Evolutionary conservation across 2,888 invertebrate genomes (phyloP).

Genomic region (Cremastinae sp.): DNA sequence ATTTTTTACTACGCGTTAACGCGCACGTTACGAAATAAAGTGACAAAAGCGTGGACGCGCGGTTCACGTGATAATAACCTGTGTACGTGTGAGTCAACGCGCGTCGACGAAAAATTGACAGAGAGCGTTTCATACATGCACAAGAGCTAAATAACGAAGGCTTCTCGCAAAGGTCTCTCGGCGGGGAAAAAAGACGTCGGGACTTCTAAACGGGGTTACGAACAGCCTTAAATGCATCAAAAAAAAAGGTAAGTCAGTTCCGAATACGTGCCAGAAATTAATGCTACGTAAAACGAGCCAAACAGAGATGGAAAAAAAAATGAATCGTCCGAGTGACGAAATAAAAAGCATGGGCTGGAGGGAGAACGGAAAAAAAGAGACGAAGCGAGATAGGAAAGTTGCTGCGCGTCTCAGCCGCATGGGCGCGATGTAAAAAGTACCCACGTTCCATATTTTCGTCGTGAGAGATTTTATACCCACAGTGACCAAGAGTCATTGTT

Average conservation of each 20-base stretch:
- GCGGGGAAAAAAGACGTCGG: too few species aligned
- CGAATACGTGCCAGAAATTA: neutral
- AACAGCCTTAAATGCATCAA: too few species aligned
- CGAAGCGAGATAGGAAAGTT: conserved; percentile 13
- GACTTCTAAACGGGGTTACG: too few species aligned
- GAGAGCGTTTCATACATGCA: too few species aligned
- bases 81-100: conserved; percentile 6
- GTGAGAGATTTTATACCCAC: conserved; percentile 65
- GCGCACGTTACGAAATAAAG: too few species aligned
- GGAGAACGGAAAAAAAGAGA: conserved; percentile 38
- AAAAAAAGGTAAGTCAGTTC: too few species aligned
- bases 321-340: conserved; percentile 33
- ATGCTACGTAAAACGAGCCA: neutral
- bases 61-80: conserved; percentile 25
- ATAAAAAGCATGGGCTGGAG: conserved; percentile 40
- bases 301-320: conserved; percentile 25
- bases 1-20: conserved; percentile 8
- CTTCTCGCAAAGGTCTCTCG: too few species aligned
- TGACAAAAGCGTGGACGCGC: conserved; percentile 25
- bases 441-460: conserved; percentile 77
- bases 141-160: too few species aligned
- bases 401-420: neutral
- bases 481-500: conserved; percentile 73
- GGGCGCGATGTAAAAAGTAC: conserved; percentile 69
- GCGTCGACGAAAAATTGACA: too few species aligned